These are phyloP conservation scores for Scaptomyza tumidula DNA, from an alignment of 2,888 invertebrate genomes.

Conservation along the genomic window DNA sequence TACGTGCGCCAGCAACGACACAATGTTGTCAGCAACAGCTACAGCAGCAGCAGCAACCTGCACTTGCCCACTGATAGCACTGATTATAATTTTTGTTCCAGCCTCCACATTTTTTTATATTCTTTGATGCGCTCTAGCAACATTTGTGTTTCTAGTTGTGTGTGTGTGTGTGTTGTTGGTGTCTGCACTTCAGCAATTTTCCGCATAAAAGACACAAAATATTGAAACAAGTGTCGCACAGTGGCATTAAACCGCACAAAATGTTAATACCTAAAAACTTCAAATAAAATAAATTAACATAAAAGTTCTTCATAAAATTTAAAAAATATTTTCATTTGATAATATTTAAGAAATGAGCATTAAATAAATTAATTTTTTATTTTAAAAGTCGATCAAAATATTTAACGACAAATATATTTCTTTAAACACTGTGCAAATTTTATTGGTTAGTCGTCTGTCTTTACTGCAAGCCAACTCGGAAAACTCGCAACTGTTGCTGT, in stretches of 20 bases:
- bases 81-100: conserved; percentile 73
- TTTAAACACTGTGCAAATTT: conserved; percentile 12
- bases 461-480: conserved; percentile 13
- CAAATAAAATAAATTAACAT: background rate
- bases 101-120: conserved; percentile 39
- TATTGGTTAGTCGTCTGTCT: conserved; percentile 14
- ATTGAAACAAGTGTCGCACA: conserved; percentile 56
- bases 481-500: conserved; percentile 33
- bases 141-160: conserved; percentile 11
- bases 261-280: too few relatives aligned
- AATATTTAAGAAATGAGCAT: too few relatives aligned
- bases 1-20: conserved; percentile 69
- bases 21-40: conserved; percentile 31
- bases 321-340: too few relatives aligned
- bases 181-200: conserved; percentile 51
- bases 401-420: background rate
- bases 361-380: too few relatives aligned
- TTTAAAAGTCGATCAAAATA: too few relatives aligned
- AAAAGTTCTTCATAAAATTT: too few relatives aligned
- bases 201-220: conserved; percentile 64
- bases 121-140: conserved; percentile 39
- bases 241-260: conserved; percentile 19
- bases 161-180: conserved; percentile 13
- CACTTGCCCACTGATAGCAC: conserved; percentile 64
- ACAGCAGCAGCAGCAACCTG: conserved; percentile 27